Base-by-base conservation (phyloP, 2,888 invertebrate genomes). In the Dolichomitus sp. region DNA sequence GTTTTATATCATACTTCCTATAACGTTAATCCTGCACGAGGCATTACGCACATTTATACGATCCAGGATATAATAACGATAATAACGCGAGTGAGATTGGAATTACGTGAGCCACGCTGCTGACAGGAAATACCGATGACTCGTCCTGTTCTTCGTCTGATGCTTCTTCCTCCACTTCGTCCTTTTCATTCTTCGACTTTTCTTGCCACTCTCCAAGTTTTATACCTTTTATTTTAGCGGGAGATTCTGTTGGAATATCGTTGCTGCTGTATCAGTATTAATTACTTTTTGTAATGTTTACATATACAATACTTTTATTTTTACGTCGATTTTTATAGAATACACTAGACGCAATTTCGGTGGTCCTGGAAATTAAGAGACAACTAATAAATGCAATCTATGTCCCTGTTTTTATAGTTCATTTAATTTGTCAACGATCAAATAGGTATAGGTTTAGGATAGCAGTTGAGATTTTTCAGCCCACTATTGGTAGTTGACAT, bases 1-100 rank as follows among this genome's bases (percentile, higher is more conserved):
- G 42, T 81, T 77, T 72, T 74, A 73, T 68, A 50, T 48, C n/a
- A 30, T 59, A 33, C 65, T 70, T 50, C 17, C 59, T 48, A 48
- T 57, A 59, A 75, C 48, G 48, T 65, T 66, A 57, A 57, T 65
- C 27, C 12, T 9, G 2, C 27, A 37, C 54, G 57, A 59, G 19
- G 33, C 27, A 61, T 52, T 33, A 37, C 76, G 19, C 57, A 23
- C 30, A 42, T 12, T 79, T 65, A 59, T 59, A 45, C 65, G 72
- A 57, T 65, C 66, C 4, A 12, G 40, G 59, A 37, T 61, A 61
- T 61, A 40, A 61, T 37, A 61, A 61, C 19, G 37, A 61, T 61
- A 37, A 61, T 61, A 61, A 37, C 12, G 17, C 17, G 23, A 45
- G 63, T 57, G 63, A 9, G 14, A 37, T 72, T n/a, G 19, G 65